Percentiles rank a stretch among this genome's conserved stretches.
phyloP scores from a whole-genome alignment of 92 coral and sea anemone genomes.

The Virgularia gustaviana region DNA sequence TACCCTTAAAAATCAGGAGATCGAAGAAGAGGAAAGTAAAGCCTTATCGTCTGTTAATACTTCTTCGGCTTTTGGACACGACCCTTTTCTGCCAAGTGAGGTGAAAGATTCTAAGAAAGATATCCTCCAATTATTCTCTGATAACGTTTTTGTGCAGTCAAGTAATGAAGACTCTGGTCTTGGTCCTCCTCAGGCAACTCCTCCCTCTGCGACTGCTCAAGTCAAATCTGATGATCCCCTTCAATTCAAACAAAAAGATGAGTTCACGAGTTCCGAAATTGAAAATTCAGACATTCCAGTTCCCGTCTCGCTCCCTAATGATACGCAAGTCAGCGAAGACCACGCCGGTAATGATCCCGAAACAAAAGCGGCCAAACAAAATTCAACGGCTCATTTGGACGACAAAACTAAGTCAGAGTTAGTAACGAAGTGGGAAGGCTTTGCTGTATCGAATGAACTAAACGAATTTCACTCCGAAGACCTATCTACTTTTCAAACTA shows the following conservation, averaged over 20 bases:
- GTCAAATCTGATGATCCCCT: background rate
- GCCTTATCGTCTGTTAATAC: too few relatives aligned
- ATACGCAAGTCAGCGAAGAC: too few relatives aligned
- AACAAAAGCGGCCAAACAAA: too few relatives aligned
- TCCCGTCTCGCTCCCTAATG: background rate
- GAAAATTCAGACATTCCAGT: background rate
- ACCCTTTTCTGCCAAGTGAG: background rate
- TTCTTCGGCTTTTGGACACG: background rate
- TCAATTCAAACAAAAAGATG: slow-evolving; percentile 23
- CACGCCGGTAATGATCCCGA: too few relatives aligned
- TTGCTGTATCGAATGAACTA: too few relatives aligned
- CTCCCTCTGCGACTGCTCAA: background rate
- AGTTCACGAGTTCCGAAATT: slow-evolving; percentile 4
- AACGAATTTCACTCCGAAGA: too few relatives aligned
- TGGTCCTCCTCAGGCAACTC: slow-evolving; percentile 18
- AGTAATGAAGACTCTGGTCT: slow-evolving; percentile 15
- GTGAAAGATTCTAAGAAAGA: background rate
- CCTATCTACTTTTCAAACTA: too few relatives aligned
- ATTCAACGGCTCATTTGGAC: too few relatives aligned
- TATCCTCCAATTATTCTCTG: background rate
- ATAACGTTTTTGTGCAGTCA: background rate
- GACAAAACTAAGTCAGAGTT: too few relatives aligned
- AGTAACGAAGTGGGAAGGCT: too few relatives aligned
- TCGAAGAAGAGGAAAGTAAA: too few relatives aligned
- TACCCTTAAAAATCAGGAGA: too few relatives aligned